A percentile compares a stretch with the other conserved stretches of the same genome.
phyloP scores from a whole-genome alignment of 2,888 invertebrate species.

The Drosophila sordidula region DNA sequence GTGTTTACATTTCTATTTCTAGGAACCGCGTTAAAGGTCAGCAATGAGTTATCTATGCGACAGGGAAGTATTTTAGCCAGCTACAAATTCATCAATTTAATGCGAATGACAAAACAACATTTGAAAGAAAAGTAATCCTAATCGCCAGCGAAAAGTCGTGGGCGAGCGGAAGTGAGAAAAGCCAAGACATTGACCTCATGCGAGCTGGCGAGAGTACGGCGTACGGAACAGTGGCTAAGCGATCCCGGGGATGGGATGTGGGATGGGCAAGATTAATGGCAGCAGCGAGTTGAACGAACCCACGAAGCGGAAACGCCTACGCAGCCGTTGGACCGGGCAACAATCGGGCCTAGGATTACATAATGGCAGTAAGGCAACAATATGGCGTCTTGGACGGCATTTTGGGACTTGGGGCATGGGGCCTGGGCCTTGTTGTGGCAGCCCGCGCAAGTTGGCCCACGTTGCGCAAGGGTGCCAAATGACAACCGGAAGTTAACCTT shows the following conservation, averaged over 20 bases:
- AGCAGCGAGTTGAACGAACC: constrained; percentile 68
- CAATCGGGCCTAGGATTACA: constrained; percentile 42
- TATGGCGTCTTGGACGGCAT: constrained; percentile 41
- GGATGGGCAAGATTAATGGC: constrained; percentile 63
- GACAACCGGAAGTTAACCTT: constrained; percentile 71
- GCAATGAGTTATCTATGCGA: constrained; percentile 10
- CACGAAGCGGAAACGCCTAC: constrained; percentile 36
- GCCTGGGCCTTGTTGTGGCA: constrained; percentile 14
- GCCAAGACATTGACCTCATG: constrained; percentile 63
- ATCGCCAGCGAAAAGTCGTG: constrained; percentile 44
- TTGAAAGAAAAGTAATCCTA: constrained; percentile 25
- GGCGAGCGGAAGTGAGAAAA: constrained; percentile 38
- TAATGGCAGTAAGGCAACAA: constrained; percentile 52
- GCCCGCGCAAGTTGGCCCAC: constrained; percentile 54
- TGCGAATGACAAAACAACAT: constrained; percentile 26
- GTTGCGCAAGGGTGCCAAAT: constrained; percentile 55
- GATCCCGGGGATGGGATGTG: constrained; percentile 29
- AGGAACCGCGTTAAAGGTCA: constrained; percentile 19
- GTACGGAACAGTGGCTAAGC: not conserved
- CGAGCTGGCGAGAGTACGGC: not conserved
- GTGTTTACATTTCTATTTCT: not conserved
- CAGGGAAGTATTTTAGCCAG: constrained; percentile 13
- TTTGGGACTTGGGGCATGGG: too few species aligned
- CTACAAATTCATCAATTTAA: constrained; percentile 69
- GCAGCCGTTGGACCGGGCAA: not conserved